Evolutionary conservation across 1,140 invertebrate genomes (phyloP).

Genomic region (Maniola jurtina): DNA sequence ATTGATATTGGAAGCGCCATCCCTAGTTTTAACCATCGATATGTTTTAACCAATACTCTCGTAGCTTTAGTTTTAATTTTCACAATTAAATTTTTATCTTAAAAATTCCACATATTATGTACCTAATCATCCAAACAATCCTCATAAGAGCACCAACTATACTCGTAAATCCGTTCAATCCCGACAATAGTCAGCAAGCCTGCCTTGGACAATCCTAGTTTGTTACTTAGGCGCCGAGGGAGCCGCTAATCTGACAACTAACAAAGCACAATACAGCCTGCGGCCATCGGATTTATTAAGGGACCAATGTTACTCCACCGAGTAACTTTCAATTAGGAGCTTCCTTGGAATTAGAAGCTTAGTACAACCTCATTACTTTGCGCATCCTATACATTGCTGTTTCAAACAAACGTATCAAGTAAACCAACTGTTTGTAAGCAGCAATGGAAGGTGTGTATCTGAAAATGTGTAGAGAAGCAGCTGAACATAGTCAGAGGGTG

Average conservation of each 20-base stretch:
- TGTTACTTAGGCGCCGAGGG: constrained; percentile 57
- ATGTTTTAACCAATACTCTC: too few species aligned
- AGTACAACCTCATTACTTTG: not conserved
- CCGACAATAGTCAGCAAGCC: constrained; percentile 46
- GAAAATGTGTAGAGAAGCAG: not conserved
- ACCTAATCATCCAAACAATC: not conserved
- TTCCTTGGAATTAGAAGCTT: constrained; percentile 34
- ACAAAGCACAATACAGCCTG: constrained; percentile 57
- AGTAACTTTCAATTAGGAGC: constrained; percentile 67
- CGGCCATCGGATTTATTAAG: constrained; percentile 57
- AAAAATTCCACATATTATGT: too few species aligned
- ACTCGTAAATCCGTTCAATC: constrained; percentile 29
- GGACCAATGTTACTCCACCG: constrained; percentile 59
- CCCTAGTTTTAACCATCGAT: too few species aligned
- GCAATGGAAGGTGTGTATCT: constrained; percentile 14
- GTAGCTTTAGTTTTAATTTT: too few species aligned
- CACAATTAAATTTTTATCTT: too few species aligned
- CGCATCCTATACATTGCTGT: constrained; percentile 9
- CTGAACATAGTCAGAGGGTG: not conserved
- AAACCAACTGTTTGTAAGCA: not conserved
- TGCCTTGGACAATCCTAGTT: constrained; percentile 55
- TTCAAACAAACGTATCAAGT: not conserved
- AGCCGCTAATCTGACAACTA: constrained; percentile 67
- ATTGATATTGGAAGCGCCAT: too few species aligned
- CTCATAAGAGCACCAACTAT: not conserved